phyloP scores from a whole-genome alignment of 2,797 vertebrate species.

The Poeciliopsis gracilis region DNA sequence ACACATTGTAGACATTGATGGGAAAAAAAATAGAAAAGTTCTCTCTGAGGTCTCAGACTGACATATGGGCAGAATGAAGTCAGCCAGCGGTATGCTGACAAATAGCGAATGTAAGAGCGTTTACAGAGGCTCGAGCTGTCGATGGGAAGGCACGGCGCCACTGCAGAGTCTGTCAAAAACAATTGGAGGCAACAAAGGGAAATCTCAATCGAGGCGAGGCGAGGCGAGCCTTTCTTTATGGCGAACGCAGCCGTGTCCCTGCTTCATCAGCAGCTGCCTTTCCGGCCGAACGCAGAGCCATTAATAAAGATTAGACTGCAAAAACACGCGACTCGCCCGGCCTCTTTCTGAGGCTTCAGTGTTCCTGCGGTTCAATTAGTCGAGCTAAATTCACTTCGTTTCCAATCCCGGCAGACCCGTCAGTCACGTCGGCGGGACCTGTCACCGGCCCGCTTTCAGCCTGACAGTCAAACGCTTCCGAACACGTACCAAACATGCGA shows the following conservation, averaged over 20 bases:
- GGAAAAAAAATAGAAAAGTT: slow-evolving; percentile 18
- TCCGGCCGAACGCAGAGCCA: slow-evolving; percentile 34
- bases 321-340: slow-evolving; percentile 18
- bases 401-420: slow-evolving; percentile 66
- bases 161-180: slow-evolving; percentile 61
- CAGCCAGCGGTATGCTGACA: slow-evolving; percentile 38
- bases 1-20: slow-evolving; percentile 21
- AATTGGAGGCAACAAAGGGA: slow-evolving; percentile 60
- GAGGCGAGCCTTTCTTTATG: slow-evolving; percentile 39
- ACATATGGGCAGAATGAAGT: slow-evolving; percentile 45
- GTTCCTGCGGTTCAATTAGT: slow-evolving; percentile 71
- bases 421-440: slow-evolving; percentile 71
- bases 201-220: slow-evolving; percentile 61
- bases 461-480: slow-evolving; percentile 57
- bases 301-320: slow-evolving; percentile 38
- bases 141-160: slow-evolving; percentile 42
- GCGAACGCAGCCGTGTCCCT: background rate
- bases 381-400: slow-evolving; percentile 62
- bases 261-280: slow-evolving; percentile 31
- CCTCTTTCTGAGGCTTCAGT: slow-evolving; percentile 59
- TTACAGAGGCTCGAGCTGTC: slow-evolving; percentile 57
- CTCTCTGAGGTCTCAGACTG: slow-evolving; percentile 23
- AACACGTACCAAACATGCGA: slow-evolving; percentile 30
- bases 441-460: slow-evolving; percentile 68
- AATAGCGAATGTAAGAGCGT: slow-evolving; percentile 53